These are phyloP conservation scores for Sycon ciliatum DNA, from an alignment of 37 sponge, comb jelly and placozoan genomes.

Conservation along the genomic window DNA sequence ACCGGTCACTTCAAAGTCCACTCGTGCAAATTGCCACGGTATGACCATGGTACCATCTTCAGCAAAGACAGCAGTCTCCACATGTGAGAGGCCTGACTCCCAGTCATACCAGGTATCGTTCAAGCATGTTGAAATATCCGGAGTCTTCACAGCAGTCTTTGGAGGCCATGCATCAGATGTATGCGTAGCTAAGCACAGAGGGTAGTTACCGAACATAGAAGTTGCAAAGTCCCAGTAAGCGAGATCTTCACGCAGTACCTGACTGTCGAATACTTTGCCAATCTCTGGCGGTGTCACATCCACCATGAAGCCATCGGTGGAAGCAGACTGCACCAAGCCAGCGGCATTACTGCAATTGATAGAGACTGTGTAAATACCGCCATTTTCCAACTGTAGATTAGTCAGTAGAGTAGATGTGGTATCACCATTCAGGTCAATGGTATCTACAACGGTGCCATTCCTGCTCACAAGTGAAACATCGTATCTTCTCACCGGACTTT, in stretches of 20 bases:
- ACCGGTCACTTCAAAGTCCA: neutral
- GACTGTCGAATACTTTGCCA: neutral
- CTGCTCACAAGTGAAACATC: neutral
- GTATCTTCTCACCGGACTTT: neutral
- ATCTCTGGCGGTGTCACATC: neutral
- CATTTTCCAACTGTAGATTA: neutral
- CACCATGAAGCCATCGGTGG: neutral
- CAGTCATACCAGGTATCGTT: neutral
- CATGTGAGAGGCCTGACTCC: neutral
- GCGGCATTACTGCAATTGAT: neutral
- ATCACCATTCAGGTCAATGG: neutral
- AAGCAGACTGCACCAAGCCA: neutral
- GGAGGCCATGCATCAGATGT: neutral
- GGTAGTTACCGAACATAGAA: neutral
- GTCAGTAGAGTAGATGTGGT: neutral
- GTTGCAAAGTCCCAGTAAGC: conserved; percentile 1
- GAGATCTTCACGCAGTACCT: neutral
- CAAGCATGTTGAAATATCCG: neutral
- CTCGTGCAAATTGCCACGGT: neutral
- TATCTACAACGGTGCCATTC: neutral
- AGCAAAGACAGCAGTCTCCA: neutral
- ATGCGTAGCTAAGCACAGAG: neutral
- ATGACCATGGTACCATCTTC: neutral
- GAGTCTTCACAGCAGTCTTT: neutral
- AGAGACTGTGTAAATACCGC: neutral